phyloP scores from a whole-genome alignment of 2,888 invertebrate species.

The Pristionchus arcanus region DNA sequence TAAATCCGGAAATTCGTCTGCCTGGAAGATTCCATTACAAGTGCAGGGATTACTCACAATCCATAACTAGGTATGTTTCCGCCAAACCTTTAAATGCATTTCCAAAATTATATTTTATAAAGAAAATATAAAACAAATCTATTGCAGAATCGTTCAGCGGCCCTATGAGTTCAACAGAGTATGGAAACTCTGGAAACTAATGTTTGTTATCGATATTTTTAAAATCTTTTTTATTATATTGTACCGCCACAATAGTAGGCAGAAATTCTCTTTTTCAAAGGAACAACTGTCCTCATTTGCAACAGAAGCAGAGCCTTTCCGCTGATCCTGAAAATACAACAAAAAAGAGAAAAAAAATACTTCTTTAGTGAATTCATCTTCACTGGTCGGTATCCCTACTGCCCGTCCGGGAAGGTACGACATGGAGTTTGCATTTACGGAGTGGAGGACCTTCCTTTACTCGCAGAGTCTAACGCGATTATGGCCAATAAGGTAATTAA shows the following conservation, averaged over 20 bases:
- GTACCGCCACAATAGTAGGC: too few relatives aligned
- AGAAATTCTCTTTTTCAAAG: too few relatives aligned
- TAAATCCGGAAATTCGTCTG: not conserved
- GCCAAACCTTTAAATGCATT: not conserved
- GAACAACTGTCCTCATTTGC: too few relatives aligned
- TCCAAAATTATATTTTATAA: not conserved
- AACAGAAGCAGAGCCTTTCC: too few relatives aligned
- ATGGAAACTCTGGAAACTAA: too few relatives aligned
- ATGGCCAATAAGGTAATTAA: slow-evolving; percentile 10
- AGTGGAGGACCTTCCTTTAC: not conserved
- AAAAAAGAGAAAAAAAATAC: too few relatives aligned
- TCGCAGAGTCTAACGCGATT: not conserved
- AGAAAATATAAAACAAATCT: too few relatives aligned
- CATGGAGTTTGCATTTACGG: slow-evolving; percentile 9
- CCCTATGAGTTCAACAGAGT: not conserved
- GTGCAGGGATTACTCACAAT: not conserved
- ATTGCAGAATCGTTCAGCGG: not conserved
- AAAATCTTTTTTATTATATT: too few relatives aligned
- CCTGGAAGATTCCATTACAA: not conserved
- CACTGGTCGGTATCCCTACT: not conserved
- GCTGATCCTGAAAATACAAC: too few relatives aligned
- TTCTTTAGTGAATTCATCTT: not conserved
- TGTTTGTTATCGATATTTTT: too few relatives aligned
- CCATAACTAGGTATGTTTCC: not conserved
- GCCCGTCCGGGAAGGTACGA: not conserved